phyloP scores from a whole-genome alignment of 2,113 vertebrate species.

The Callospermophilus lateralis region DNA sequence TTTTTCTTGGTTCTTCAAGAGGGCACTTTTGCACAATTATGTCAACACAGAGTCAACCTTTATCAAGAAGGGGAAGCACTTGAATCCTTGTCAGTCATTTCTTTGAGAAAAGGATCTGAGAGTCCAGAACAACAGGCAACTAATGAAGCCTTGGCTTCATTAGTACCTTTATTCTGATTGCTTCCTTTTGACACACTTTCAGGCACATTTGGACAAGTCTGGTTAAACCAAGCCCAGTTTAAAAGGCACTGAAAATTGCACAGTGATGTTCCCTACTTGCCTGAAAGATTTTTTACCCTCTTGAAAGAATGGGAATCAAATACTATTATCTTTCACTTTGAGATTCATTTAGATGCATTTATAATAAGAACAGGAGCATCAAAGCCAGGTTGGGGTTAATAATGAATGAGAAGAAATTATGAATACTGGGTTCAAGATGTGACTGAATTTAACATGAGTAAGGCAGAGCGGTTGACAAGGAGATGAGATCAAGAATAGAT shows the following conservation, averaged over 20 bases:
- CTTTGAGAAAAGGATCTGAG: neutral
- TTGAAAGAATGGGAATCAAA: conserved; percentile 32
- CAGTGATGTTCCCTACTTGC: neutral
- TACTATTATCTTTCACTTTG: conserved; percentile 61
- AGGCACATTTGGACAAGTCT: conserved; percentile 8
- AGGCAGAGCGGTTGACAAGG: conserved; percentile 58
- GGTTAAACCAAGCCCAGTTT: conserved; percentile 28
- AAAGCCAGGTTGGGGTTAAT: conserved; percentile 27
- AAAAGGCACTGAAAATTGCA: conserved; percentile 62
- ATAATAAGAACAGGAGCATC: conserved; percentile 57
- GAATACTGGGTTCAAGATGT: conserved; percentile 46
- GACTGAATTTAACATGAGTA: conserved; percentile 58
- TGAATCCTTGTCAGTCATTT: conserved; percentile 60
- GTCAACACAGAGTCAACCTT: conserved; percentile 59
- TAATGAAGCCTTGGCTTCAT: conserved; percentile 40
- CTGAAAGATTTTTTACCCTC: neutral
- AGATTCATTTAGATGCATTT: conserved; percentile 75
- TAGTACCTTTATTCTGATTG: neutral
- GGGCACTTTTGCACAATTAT: conserved; percentile 54
- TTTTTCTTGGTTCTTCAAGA: neutral
- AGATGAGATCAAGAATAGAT: neutral
- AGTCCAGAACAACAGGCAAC: conserved; percentile 27
- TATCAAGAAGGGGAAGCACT: conserved; percentile 68
- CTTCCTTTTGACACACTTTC: conserved; percentile 65
- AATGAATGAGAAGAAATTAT: conserved; percentile 54